Base-by-base conservation (phyloP, 2,113 vertebrate species). In the Xiphophorus maculatus region DNA sequence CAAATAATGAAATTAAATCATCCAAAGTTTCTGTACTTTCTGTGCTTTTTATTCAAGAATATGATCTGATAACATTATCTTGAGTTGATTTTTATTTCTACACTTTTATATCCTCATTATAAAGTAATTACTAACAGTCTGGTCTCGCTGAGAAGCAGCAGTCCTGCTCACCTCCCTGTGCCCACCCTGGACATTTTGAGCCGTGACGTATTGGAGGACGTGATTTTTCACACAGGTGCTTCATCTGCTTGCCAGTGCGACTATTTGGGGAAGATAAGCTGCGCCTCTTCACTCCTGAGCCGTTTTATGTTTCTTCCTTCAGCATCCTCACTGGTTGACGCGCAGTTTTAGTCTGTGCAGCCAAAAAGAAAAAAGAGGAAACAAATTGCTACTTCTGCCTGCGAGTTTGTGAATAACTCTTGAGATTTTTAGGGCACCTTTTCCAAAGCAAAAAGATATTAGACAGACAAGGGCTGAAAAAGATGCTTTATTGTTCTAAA, bases 151-250 rank as follows among this genome's bases (percentile, higher is more conserved):
- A 54, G 6, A 22, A 33, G 44, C 40, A 14, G 29, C 61, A 15
- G 66, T 81, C 71, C 51, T 8, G 66, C 69, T 73, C 48, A 51
- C 76, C 68, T 76, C 61, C 69, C 77, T 73, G 54, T 84, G 61
- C 80, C 79, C 86, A 77, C 72, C 80, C 82, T 84, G 76, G 82
- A 79, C 80, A 84, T 80, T 75, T 76, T 82, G 87, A 85, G 86
- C 84, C 91, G 84, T 94, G 92, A 92, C 93, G 93, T 91, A 81
- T 95, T 95, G 83, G 68, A 66, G 66, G 77, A 72, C 90, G 95
- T 73, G 87, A 96, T 88, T 96, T 97, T 95, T 97, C 95, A 88
- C 96, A 95, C 93, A 73, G 72, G 79, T 70, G 87, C 91, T 93
- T 84, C 81, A 95, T 79, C 76, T 90, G 92, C 84, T 73, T 82